phyloP scores from a whole-genome alignment of 1,140 invertebrate species.

The Hypothenemus hampei region DNA sequence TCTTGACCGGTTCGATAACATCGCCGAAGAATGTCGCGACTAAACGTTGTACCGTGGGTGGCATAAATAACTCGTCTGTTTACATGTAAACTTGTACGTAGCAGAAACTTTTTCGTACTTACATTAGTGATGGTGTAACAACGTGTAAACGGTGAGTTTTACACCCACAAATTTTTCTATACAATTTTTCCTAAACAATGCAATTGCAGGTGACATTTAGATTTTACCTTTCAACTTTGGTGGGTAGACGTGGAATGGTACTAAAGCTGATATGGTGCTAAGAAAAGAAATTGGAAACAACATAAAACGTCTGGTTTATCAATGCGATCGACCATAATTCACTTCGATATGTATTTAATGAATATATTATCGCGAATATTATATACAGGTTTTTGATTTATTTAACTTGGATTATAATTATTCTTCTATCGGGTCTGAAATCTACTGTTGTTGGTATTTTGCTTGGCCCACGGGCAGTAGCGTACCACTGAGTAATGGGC shows the following conservation, averaged over 20 bases:
- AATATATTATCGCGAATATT: conserved; percentile 27
- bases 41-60: conserved; percentile 21
- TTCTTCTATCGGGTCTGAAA: conserved; percentile 17
- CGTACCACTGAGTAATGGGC: conserved; percentile 3
- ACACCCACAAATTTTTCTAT: not conserved
- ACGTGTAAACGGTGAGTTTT: conserved; percentile 9
- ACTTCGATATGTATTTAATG: conserved; percentile 29
- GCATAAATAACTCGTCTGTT: conserved; percentile 22
- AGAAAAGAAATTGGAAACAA: conserved; percentile 11
- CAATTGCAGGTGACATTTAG: not conserved
- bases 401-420: conserved; percentile 29
- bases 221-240: too few relatives aligned
- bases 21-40: conserved; percentile 22
- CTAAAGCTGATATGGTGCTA: too few relatives aligned
- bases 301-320: conserved; percentile 18
- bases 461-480: conserved; percentile 20
- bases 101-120: conserved; percentile 13
- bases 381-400: conserved; percentile 18
- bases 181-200: not conserved
- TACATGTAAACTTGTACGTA: conserved; percentile 24
- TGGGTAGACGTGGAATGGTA: too few relatives aligned
- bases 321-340: conserved; percentile 16
- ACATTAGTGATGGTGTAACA: too few relatives aligned
- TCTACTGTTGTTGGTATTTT: conserved; percentile 27
- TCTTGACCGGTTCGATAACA: conserved; percentile 22